Percentiles rank a stretch among this genome's conserved stretches.
Conservation (phyloP, 2,797 vertebrate species). For the Clarias pachynema region DNA sequence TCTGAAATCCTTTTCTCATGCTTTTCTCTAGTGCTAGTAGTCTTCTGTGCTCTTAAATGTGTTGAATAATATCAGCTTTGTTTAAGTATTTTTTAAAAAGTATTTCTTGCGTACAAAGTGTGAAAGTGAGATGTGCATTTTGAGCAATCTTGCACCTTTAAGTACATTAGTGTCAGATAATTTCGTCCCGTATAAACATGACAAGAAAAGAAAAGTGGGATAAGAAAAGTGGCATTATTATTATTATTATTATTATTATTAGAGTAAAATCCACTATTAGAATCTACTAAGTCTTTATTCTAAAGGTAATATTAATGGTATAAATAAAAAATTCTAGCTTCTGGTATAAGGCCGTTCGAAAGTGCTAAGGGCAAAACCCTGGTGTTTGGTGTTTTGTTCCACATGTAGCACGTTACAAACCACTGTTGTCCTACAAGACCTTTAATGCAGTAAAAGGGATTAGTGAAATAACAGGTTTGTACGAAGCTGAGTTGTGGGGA, state of each 20-base stretch:
- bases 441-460: slow-evolving; percentile 48
- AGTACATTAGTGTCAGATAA: neutral
- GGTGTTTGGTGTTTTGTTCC: neutral
- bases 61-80: neutral
- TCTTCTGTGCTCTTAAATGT: neutral
- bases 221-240: neutral
- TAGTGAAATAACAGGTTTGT: slow-evolving; percentile 52
- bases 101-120: no score
- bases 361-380: neutral
- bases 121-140: no score
- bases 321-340: neutral
- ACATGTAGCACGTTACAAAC: neutral
- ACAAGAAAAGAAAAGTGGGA: neutral
- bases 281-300: neutral
- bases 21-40: neutral
- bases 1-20: neutral
- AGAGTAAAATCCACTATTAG: neutral
- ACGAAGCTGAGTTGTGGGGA: slow-evolving; percentile 24
- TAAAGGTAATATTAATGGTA: neutral
- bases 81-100: neutral
- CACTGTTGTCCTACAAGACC: slow-evolving; percentile 23
- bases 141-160: neutral
- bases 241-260: neutral
- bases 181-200: neutral
- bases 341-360: neutral